Percentiles rank a stretch among this genome's conserved stretches.
phyloP scores from a whole-genome alignment of 1,140 invertebrate species.

The Plutomurus gul region DNA sequence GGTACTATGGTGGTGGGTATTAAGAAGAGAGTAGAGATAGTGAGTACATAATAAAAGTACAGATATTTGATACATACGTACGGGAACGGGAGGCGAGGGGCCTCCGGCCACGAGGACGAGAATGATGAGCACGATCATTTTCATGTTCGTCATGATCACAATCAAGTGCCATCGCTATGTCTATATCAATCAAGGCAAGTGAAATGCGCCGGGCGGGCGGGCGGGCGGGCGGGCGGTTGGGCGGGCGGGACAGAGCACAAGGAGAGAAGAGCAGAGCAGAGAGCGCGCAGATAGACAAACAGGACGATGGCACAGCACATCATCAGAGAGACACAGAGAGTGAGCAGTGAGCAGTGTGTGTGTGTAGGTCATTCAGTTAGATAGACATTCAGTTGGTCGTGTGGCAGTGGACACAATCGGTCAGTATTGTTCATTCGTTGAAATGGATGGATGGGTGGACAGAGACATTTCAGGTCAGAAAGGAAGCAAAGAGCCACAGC shows the following conservation, averaged over 20 bases:
- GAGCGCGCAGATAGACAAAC: background rate
- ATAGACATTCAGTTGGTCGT: too few relatives aligned
- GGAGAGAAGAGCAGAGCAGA: background rate
- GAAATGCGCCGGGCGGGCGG: too few relatives aligned
- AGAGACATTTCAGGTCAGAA: background rate
- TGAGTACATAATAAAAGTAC: slow-evolving; percentile 21
- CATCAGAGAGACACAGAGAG: too few relatives aligned
- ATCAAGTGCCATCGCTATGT: slow-evolving; percentile 31
- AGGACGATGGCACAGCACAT: background rate
- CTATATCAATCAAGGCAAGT: too few relatives aligned
- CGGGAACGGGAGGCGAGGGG: slow-evolving; percentile 29
- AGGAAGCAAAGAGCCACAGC: background rate
- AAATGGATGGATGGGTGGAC: too few relatives aligned
- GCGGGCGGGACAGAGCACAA: background rate
- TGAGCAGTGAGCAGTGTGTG: too few relatives aligned
- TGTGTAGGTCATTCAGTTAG: too few relatives aligned
- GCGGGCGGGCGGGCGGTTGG: too few relatives aligned
- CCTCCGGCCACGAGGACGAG: slow-evolving; percentile 34
- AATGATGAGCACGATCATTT: slow-evolving; percentile 24
- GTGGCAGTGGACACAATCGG: background rate
- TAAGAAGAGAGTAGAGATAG: background rate
- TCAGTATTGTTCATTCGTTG: background rate
- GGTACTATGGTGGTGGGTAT: background rate
- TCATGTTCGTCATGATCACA: slow-evolving; percentile 37
- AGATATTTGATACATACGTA: slow-evolving; percentile 39